Evolutionary conservation across 2,113 vertebrate species (phyloP), one percentile per base, ranked within the genome.

Genomic region (Lasiurus cinereus): DNA sequence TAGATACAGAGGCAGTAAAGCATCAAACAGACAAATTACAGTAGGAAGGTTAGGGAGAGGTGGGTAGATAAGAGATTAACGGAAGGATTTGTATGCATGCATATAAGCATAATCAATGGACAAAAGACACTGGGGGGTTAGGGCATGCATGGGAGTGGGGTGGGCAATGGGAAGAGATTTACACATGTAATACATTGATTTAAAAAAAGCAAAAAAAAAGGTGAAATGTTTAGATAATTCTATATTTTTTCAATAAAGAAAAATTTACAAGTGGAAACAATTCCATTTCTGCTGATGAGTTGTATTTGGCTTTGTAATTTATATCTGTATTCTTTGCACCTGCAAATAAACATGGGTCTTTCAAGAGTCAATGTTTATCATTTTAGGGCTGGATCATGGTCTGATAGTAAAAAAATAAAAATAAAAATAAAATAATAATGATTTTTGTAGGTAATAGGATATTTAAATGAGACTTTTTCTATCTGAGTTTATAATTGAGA

Each of bases 301-400:
- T 88, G 36, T 11, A 77, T 66, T 84, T 79, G 36, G 39, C 22
- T 76, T 88, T 86, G 13, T 83, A 92, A 78, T 31, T 54, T 9
- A 67, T 6, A 70, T 9, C 15, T 77, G 39, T 69, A 82, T 62
- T 43, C 29, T 13, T 4, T 86, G 82, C 43, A 67, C 11, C 59
- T 73, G 18, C 33, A 76, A 76, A 87, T 93, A 67, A 91, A 87
- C 67, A 82, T 8, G 8, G n/a, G 74, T 86, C 50, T 93, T 93
- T 43, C 27, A 67, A 85, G 66, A 31, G 19, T 9, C n/a, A 62
- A n/a, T 13, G 48, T 77, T 91, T 78, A 78, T 13, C 73, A 94
- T 91, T 88, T 66, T 66, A 27, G 83, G 64, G 24, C 0, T 50
- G 39, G 85, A 86, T 90, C 24, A 78, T 29, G 12, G 46, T n/a